Base-by-base conservation (phyloP, 2,888 invertebrate species). In the Dolichomitus sp. region DNA sequence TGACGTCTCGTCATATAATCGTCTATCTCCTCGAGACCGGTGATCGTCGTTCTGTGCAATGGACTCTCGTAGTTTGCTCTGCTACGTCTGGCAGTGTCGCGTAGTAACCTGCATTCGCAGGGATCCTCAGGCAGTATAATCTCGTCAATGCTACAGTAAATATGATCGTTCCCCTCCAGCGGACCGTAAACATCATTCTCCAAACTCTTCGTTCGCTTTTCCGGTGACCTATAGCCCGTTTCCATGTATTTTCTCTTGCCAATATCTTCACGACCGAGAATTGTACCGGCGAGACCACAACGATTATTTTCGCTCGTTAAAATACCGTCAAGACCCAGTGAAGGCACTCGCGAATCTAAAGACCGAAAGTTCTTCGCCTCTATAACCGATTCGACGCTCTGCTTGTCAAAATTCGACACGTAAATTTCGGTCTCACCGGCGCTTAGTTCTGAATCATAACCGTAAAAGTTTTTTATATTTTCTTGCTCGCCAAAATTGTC, bases 121-220 rank as follows among this genome's bases (percentile, higher is more conserved):
- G 79, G 50, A 77, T 88, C 86, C 37, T 88, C 85, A 30, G 90
- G 89, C 14, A 90, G 87, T 59, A 90, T 83, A 85, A 95, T 95
- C 86, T 96, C 96, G 87, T 96, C 96, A 92, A 96, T 96, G 91
- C 95, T 95, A 91, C 94, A 93, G 81, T 93, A 93, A 48, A 92
- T 88, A 79, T 92, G 93, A 69, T 93, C 92, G 74, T 88, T 89
- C 0, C 86, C 76, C 7, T 89, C 89, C 50, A 79, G 66, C 70
- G 84, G 61, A 50, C 83, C 85, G 74, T 89, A 87, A 33, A 86
- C 30, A 17, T 86, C 86, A 30, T 89, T 86, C n/a, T 86, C 85
- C 40, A 88, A 70, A 54, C 83, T 87, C 78, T 86, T 88, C 2
- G 87, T 83, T 4, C 87, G 88, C 76, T 90, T 90, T 33, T 89